Conservation (phyloP, 1,140 invertebrate species). For the Drosophila ercepeae region DNA sequence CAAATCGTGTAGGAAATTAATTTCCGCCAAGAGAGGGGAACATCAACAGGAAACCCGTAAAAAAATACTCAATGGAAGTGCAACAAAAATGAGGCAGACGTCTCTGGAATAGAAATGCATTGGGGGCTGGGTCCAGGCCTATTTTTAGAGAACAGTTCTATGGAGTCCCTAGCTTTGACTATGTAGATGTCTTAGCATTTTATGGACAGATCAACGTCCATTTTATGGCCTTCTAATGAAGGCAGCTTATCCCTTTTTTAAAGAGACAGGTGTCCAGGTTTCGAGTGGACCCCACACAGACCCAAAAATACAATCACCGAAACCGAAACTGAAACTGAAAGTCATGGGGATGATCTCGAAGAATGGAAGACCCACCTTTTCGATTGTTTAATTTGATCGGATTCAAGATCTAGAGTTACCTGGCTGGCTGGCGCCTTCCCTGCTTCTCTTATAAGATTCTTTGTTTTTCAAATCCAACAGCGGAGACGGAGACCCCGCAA, state of each 20-base stretch:
- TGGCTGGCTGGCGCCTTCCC: slow-evolving; percentile 30
- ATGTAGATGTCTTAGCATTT: slow-evolving; percentile 28
- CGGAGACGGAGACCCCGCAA: background rate
- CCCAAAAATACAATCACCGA: background rate
- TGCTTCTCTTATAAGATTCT: background rate
- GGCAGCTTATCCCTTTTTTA: slow-evolving; percentile 14
- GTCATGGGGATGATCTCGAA: slow-evolving; percentile 23
- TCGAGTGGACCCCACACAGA: slow-evolving; percentile 37
- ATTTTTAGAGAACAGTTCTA: slow-evolving; percentile 57
- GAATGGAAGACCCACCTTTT: slow-evolving; percentile 11
- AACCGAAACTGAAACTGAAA: slow-evolving; percentile 31
- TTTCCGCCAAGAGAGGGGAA: slow-evolving; percentile 45
- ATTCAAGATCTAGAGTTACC: slow-evolving; percentile 39
- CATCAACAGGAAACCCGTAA: slow-evolving; percentile 22
- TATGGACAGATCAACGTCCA: slow-evolving; percentile 28
- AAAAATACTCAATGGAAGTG: slow-evolving; percentile 42
- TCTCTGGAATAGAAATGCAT: background rate
- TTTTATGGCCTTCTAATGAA: slow-evolving; percentile 52
- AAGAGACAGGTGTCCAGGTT: slow-evolving; percentile 29
- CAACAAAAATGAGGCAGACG: slow-evolving; percentile 49
- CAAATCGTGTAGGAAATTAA: slow-evolving; percentile 69
- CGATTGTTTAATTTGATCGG: slow-evolving; percentile 32
- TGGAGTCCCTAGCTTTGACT: background rate
- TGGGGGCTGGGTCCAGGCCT: slow-evolving; percentile 21
- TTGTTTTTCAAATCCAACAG: slow-evolving; percentile 8